Evolutionary conservation across 2,888 invertebrate species (phyloP), one percentile per base, ranked within the genome.

Genomic region (Salpingus planirostris): DNA sequence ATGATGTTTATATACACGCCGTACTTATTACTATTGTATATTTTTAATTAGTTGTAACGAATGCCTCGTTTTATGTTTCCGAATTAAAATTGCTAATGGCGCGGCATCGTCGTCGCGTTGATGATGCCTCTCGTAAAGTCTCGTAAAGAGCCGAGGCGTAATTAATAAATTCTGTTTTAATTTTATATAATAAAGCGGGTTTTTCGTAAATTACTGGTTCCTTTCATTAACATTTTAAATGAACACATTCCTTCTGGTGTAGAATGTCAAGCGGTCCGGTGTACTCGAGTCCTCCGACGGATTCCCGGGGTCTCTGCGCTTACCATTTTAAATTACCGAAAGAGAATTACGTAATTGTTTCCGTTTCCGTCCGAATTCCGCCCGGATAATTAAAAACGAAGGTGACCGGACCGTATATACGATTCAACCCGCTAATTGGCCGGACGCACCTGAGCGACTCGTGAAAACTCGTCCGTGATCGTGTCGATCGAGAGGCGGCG

Each of bases 21-120:
- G n/a, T n/a, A n/a, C n/a, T n/a, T n/a, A n/a, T 22, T 14, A 13
- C 30, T 24, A 38, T 33, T 38, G 33, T 38, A 33, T 29, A 37
- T 21, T 28, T 30, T 38, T 38, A 38, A 33, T 33, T 38, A 34
- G 38, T 34, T 31, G 27, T 35, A 38, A 22, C 22, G 38, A 38
- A 31, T 27, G 27, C 22, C 18, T 26, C 11, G 18, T n/a, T 36
- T 31, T 31, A n/a, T n/a, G n/a, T n/a, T n/a, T n/a, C 27, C 22
- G 24, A 27, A 34, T 38, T 38, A 34, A 34, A 27, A 34, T 31
- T 33, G 33, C 36, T 14, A 31, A 31, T 36, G 13, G 12, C 10
- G 14, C 12, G n/a, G 18, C 28, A n/a, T n/a, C n/a, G n/a, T n/a
- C n/a, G n/a, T n/a, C n/a, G n/a, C n/a, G n/a, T n/a, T n/a, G n/a